Conservation (phyloP, 2,888 invertebrate genomes). For the Pyrrhosoma nymphula region DNA sequence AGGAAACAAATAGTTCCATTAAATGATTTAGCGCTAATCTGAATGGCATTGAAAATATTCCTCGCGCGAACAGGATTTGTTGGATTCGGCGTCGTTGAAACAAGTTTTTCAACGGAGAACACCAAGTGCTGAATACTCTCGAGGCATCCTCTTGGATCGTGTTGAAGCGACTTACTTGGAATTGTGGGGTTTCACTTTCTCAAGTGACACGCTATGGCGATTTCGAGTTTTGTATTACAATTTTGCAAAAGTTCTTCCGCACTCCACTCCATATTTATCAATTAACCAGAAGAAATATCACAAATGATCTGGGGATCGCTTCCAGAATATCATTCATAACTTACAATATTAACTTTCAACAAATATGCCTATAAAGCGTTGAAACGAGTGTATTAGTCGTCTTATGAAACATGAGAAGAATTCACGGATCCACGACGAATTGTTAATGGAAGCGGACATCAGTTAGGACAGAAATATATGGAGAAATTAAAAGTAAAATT, state of each 20-base stretch:
- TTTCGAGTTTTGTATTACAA: neutral
- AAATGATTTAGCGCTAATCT: neutral
- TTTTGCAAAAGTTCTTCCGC: neutral
- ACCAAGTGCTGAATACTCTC: neutral
- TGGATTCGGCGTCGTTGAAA: no score
- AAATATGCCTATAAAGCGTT: no score
- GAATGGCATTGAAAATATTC: neutral
- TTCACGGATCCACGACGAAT: no score
- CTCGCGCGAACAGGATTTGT: neutral
- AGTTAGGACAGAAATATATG: no score
- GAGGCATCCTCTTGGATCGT: neutral
- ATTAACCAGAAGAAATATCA: no score
- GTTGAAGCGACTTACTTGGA: neutral
- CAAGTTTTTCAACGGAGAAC: neutral
- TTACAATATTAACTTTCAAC: no score
- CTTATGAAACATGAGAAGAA: no score
- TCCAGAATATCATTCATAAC: no score
- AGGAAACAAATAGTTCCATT: neutral
- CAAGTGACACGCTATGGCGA: neutral
- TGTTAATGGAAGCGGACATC: no score
- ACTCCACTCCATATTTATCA: neutral
- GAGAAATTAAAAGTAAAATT: no score
- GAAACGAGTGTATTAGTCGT: no score
- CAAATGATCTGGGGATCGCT: no score
- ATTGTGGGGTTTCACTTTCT: neutral